phyloP scores from a whole-genome alignment of 2,888 invertebrate genomes.

The Drosophila picticornis region DNA sequence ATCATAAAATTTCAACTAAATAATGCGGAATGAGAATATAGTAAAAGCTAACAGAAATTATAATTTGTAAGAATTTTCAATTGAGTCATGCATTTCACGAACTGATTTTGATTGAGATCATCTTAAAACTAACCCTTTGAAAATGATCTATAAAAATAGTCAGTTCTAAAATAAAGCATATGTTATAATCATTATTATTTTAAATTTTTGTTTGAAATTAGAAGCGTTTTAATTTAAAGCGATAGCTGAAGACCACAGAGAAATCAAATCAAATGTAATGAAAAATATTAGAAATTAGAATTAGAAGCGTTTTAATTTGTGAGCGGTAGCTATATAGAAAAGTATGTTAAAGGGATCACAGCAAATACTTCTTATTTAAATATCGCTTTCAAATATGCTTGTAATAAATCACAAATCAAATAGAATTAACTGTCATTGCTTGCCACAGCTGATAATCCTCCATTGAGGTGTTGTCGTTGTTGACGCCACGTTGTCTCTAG shows the following conservation, averaged over 20 bases:
- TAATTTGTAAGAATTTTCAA: neutral
- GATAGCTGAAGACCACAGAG: too few species aligned
- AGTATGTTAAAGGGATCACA: neutral
- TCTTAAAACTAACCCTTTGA: too few species aligned
- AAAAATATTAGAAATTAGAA: too few species aligned
- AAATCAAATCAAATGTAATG: too few species aligned
- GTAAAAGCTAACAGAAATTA: neutral
- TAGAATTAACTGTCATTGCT: slow-evolving; percentile 30
- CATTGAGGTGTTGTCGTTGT: slow-evolving; percentile 9
- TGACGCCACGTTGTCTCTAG: slow-evolving; percentile 73
- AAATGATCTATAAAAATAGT: too few species aligned
- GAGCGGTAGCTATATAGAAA: neutral
- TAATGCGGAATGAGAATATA: neutral
- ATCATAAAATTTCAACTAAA: neutral
- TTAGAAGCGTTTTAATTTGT: neutral
- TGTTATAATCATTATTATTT: too few species aligned
- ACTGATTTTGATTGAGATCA: neutral
- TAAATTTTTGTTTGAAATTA: too few species aligned
- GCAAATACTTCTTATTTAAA: neutral
- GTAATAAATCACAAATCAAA: slow-evolving; percentile 66
- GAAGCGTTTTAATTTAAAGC: too few species aligned
- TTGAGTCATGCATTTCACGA: neutral
- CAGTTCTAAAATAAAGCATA: too few species aligned
- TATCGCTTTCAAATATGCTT: slow-evolving; percentile 3
- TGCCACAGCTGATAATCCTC: slow-evolving; percentile 56